Conservation (phyloP, 2,113 vertebrate species). For the Plotosus lineatus region DNA sequence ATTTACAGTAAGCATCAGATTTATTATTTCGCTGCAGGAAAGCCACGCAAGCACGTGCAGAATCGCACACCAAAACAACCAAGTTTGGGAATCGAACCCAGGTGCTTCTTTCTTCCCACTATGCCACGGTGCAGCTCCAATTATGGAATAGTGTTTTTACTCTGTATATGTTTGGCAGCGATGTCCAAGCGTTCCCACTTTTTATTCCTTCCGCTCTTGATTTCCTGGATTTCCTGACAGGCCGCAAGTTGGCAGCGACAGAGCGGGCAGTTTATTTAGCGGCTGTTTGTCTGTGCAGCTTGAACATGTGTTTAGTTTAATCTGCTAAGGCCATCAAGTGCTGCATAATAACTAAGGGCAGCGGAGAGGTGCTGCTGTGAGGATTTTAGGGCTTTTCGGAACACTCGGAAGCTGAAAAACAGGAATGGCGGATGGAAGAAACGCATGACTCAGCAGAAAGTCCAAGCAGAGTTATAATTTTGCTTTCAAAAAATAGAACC, state of each 20-base stretch:
- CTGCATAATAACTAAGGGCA: background rate
- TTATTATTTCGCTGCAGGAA: too few species aligned
- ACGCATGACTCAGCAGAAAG: conserved; percentile 66
- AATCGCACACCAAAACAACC: too few species aligned
- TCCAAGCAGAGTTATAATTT: conserved; percentile 72
- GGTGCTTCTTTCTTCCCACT: too few species aligned
- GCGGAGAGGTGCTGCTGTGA: background rate
- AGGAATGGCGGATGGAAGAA: conserved; percentile 33
- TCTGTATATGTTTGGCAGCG: background rate
- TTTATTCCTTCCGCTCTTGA: conserved; percentile 26
- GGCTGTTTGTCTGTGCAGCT: conserved; percentile 13
- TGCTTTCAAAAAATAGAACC: conserved; percentile 64
- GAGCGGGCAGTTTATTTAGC: conserved; percentile 10
- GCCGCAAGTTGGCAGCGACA: background rate
- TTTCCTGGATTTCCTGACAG: conserved; percentile 13
- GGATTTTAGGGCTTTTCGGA: background rate
- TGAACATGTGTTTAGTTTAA: conserved; percentile 33
- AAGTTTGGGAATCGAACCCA: too few species aligned
- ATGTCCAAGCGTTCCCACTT: conserved; percentile 9
- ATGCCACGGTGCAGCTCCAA: too few species aligned
- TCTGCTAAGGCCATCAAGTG: conserved; percentile 35
- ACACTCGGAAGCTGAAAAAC: conserved; percentile 11
- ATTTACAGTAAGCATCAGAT: too few species aligned
- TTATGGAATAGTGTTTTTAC: background rate
- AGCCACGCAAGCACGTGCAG: too few species aligned